Base-by-base conservation (phyloP, 2,888 invertebrate genomes). In the Drosophila heteroneura region DNA sequence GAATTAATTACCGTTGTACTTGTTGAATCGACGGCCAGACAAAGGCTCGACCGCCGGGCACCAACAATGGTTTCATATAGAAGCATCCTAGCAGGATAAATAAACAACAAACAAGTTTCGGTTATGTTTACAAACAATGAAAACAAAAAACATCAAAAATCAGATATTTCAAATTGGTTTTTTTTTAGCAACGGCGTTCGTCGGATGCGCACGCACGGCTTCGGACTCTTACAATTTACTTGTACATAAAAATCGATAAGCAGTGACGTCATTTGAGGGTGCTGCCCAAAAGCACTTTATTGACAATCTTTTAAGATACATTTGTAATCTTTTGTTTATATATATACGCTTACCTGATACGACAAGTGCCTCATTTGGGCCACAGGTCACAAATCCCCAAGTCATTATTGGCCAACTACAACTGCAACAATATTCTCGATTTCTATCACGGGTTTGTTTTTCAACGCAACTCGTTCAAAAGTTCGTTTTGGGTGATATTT, bases 11-110 rank as follows among this genome's bases (percentile, higher is more conserved):
- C 96, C 96, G 96, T 93, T 97, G 97, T 65, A 97, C 97, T 93
- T 95, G 96, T 93, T 97, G 97, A 79, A 99, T 95, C 12, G 97
- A 95, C 5, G 99, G 99, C 98, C 98, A 99, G 22, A 99, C 99
- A 94, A 99, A 99, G 32, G 98, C 98, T 63, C 99, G 95, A 14
- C 99, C 99, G 75, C 99, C 99, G 49, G 99, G 98, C 63, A 99
- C 97, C 82, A 99, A 94, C 63, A 98, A 94, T 49, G 99, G 99
- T 94, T 98, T 98, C 89, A 96, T 96, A 93, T 98, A 97, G 93
- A 98, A 99, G 94, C 98, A 99, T 95, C 99, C 99, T 99, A 92
- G 16, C 12, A 44, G 9, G 26, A 26, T 26, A 32, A 22, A 49
- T 39, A 60, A 5, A 59, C 5, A 53, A 62, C 9, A 9, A 7